These are phyloP conservation scores for Garrulus glandarius DNA, from an alignment of 2,797 vertebrate genomes.

Conservation along the genomic window DNA sequence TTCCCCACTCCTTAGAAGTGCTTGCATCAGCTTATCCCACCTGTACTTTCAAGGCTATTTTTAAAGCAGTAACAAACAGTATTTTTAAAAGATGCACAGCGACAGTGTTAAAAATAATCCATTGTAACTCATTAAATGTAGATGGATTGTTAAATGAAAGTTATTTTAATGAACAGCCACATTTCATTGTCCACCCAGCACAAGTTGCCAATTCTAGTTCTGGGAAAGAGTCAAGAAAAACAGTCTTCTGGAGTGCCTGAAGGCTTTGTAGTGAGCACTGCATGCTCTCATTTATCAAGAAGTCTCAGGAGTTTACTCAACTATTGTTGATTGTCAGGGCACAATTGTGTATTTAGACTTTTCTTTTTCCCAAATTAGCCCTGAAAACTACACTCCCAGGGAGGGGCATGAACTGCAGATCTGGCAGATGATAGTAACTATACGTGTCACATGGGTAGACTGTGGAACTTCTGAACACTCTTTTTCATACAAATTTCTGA, in stretches of 20 bases:
- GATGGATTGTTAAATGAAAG: slow-evolving; percentile 60
- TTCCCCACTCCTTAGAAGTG: background rate
- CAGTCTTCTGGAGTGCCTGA: slow-evolving; percentile 40
- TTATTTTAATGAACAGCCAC: slow-evolving; percentile 66
- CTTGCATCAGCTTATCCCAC: background rate
- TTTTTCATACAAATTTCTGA: slow-evolving; percentile 46
- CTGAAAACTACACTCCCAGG: slow-evolving; percentile 59
- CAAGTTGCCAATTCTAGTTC: slow-evolving; percentile 63
- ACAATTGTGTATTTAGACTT: slow-evolving; percentile 54
- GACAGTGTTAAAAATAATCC: slow-evolving; percentile 70
- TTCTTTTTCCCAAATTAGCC: slow-evolving; percentile 59
- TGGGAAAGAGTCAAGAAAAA: slow-evolving; percentile 75
- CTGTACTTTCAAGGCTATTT: background rate
- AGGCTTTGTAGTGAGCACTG: slow-evolving; percentile 25
- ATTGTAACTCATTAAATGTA: slow-evolving; percentile 65
- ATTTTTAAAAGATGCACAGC: background rate
- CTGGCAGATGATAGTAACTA: slow-evolving; percentile 45
- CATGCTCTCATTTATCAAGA: slow-evolving; percentile 57
- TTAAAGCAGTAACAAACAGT: background rate
- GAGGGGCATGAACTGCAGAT: slow-evolving; percentile 54
- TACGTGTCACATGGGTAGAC: slow-evolving; percentile 27
- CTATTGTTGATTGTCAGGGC: slow-evolving; percentile 49
- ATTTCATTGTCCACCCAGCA: slow-evolving; percentile 66
- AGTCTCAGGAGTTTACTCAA: slow-evolving; percentile 30
- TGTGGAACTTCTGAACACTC: slow-evolving; percentile 37